Evolutionary conservation across 2,888 invertebrate genomes (phyloP).

Genomic region (Drosophila merina): DNA sequence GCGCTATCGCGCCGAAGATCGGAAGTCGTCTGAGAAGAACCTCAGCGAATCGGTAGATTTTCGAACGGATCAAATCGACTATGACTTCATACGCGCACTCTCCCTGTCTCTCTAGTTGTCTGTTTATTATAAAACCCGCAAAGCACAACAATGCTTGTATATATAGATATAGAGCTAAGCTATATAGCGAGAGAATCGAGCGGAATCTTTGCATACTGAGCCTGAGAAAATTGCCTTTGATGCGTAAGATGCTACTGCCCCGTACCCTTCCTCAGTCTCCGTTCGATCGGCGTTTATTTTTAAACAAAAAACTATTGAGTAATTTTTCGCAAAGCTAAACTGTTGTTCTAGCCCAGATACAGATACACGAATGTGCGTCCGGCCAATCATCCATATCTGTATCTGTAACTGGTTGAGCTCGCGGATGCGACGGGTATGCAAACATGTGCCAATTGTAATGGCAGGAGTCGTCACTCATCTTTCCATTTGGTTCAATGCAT

Average conservation of each 20-base stretch:
- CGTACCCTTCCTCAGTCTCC: slow-evolving; percentile 8
- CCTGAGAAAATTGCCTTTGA: slow-evolving; percentile 66
- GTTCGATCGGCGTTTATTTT: slow-evolving; percentile 70
- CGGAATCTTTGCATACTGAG: slow-evolving; percentile 53
- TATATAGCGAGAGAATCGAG: slow-evolving; percentile 22
- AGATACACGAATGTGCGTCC: slow-evolving; percentile 69
- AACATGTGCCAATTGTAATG: slow-evolving; percentile 68
- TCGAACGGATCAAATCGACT: slow-evolving; percentile 48
- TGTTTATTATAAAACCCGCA: slow-evolving; percentile 70
- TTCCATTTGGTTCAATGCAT: slow-evolving; percentile 16
- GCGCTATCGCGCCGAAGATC: slow-evolving; percentile 72
- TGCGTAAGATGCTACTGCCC: slow-evolving; percentile 51
- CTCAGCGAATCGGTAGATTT: slow-evolving; percentile 39
- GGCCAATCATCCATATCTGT: slow-evolving; percentile 1
- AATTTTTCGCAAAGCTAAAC: slow-evolving; percentile 47
- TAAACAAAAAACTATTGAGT: slow-evolving; percentile 64
- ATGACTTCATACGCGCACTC: slow-evolving; percentile 69
- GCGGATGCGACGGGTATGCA: not conserved
- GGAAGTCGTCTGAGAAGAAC: slow-evolving; percentile 75
- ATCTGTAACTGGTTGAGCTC: not conserved
- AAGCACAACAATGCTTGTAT: slow-evolving; percentile 55
- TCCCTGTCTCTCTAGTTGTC: slow-evolving; percentile 31
- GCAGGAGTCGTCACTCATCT: slow-evolving; percentile 30
- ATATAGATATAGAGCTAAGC: slow-evolving; percentile 14
- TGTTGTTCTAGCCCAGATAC: slow-evolving; percentile 68